A percentile compares a stretch with the other conserved stretches of the same genome.
Evolutionary conservation across 2,888 invertebrate genomes (phyloP).

Genomic region (Xylota segnis): DNA sequence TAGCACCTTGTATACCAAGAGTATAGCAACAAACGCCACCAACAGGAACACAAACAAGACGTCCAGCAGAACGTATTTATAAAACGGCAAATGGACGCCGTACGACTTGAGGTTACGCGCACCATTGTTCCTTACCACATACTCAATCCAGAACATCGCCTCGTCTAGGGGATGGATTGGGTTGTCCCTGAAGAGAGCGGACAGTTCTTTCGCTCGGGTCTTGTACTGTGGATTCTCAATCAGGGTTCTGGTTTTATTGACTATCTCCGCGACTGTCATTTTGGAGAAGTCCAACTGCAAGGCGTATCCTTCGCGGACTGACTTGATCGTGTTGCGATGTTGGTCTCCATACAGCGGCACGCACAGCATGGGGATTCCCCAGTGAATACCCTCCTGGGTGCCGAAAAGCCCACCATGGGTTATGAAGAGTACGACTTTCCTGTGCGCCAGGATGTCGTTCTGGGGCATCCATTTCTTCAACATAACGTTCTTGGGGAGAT

Average conservation of each 20-base stretch:
- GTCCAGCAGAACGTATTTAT: slow-evolving; percentile 85
- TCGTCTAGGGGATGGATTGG: slow-evolving; percentile 86
- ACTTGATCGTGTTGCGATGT: slow-evolving; percentile 83
- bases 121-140: slow-evolving; percentile 85
- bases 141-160: slow-evolving; percentile 87
- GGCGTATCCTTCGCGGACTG: slow-evolving; percentile 83
- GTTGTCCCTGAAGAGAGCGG: slow-evolving; percentile 85
- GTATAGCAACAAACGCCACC: slow-evolving; percentile 40
- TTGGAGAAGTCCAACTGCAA: slow-evolving; percentile 82
- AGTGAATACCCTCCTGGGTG: slow-evolving; percentile 84
- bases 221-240: slow-evolving; percentile 83
- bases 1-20: slow-evolving; percentile 19
- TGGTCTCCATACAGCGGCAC: slow-evolving; percentile 85
- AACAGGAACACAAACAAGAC: slow-evolving; percentile 84
- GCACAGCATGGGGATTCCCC: slow-evolving; percentile 84
- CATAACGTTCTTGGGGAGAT: slow-evolving; percentile 84
- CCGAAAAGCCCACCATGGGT: slow-evolving; percentile 85
- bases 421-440: slow-evolving; percentile 84
- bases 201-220: slow-evolving; percentile 84
- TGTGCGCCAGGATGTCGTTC: slow-evolving; percentile 85
- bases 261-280: slow-evolving; percentile 82
- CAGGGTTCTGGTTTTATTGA: slow-evolving; percentile 82
- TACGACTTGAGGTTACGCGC: slow-evolving; percentile 83
- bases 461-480: slow-evolving; percentile 86
- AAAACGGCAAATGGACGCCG: slow-evolving; percentile 83